Base-by-base conservation (phyloP, 2,888 invertebrate genomes). In the Listrodromus nycthemerus region DNA sequence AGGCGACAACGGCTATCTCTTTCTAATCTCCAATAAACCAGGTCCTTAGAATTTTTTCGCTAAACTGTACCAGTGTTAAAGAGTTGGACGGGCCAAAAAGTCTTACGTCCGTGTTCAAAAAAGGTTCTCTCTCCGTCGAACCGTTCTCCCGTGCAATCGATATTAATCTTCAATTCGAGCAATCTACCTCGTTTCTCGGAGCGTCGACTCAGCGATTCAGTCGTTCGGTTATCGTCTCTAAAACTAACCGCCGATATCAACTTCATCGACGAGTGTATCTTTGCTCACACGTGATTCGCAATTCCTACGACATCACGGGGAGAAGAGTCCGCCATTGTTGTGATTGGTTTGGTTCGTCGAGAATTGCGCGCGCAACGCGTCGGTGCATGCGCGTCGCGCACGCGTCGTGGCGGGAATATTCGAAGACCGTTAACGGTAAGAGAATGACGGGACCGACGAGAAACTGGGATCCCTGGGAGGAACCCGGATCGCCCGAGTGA, bases 21-120 rank as follows among this genome's bases (percentile, higher is more conserved):
- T 85, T 86, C 86, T 86, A 87, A 89, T 90, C 87, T 86, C 80
- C 88, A 87, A 90, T 88, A 87, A 88, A 87, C 58, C 80, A 74
- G 76, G 86, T 83, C 86, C 87, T 86, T 85, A 86, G 80, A 85
- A 87, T 86, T 90, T 89, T 89, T 88, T 83, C 75, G 74, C 77
- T 75, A 86, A 88, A 86, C 83, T 83, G 85, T 83, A 86, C 84
- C 85, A 86, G 82, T 86, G 78, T 82, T 85, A 86, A 85, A 87
- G 78, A 73, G 82, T 81, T 73, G 83, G 58, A 82, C 84, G 82
- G 81, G 63, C 78, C 78, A 83, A 84, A 87, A 87, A 85, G 58
- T 85, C 82, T 86, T 84, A 84, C 84, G 85, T 84, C 80, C 63
- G 74, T 45, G 67, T 71, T 37, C 50, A 69, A 13, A 33, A 33